Evolutionary conservation across 2,113 vertebrate genomes (phyloP), one percentile per base, ranked within the genome.

Genomic region (Oreochromis spilurus): DNA sequence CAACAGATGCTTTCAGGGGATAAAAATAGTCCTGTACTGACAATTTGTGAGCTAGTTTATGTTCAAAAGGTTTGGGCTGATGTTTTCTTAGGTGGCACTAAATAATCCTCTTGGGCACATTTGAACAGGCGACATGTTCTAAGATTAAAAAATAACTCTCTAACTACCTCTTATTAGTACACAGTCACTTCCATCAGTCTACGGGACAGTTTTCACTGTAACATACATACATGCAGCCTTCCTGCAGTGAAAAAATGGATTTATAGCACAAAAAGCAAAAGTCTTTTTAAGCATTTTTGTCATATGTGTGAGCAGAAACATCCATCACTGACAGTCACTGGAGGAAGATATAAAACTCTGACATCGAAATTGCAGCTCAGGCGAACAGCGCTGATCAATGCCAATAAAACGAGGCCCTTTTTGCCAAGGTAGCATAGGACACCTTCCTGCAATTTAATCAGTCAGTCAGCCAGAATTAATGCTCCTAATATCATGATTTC

Each of bases 371-470:
- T 91, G 90, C 87, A 86, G 86, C 84, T 17, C 79, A 1, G 83
- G 83, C 52, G 72, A 88, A 85, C 81, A 77, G 88, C 16, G 57
- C 87, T 91, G 94, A 95, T 93, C 92, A 89, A 94, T 94, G 93
- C 87, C 90, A 95, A 95, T 96, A 95, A 95, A 94, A 94, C 84
- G 21, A 90, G 84, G 84, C 88, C 79, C 89, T 90, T 92, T 90
- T 91, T 83, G 79, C 91, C 94, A 94, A 94, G 94, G 94, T 94
- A 93, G 93, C 89, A 57, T 86, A 93, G 93, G 94, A 95, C 94
- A 95, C 94, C 95, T 95, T 95, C 89, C 92, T 77, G 83, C 95
- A 95, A 95, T 96, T 96, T 96, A 96, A 97, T 96, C 96, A 96
- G 93, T 94, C 94, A 93, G 93, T 95, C 96, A 94, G 91, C 89